Base-by-base conservation (phyloP, 2,113 vertebrate genomes). In the Coptodon bakossiorum region DNA sequence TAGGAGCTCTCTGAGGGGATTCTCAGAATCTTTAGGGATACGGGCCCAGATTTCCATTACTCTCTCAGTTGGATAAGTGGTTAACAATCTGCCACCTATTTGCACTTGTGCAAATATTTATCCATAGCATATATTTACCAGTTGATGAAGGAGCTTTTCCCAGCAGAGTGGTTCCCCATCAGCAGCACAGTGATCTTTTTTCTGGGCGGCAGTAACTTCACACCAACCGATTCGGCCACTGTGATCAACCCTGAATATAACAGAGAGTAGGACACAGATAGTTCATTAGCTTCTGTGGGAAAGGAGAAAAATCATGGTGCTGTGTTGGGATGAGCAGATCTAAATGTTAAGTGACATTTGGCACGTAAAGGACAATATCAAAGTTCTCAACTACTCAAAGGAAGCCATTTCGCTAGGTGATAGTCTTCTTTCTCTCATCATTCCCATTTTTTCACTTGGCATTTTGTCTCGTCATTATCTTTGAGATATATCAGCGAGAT, bases 101-200 rank as follows among this genome's bases (percentile, higher is more conserved):
- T 19, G 16, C 17, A 11, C 61, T 7, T 38, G 2, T 36, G 34
- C 31, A 66, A 66, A 66, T 66, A 66, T 38, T 66, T 66, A 27
- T 76, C 6, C 24, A 12, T 78, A 52, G n/a, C 22, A 43, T 8
- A 24, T 34, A 63, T 34, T 89, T 94, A 97, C 97, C 97, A 97
- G 89, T 97, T 98, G 78, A 98, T 97, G 83, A 97, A 98, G 81
- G 97, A 97, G 93, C 97, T 98, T 91, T 98, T 98, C 50, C 97
- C 97, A 76, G 97, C 97, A 2, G 97, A 97, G 93, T 97, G 97
- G 89, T 97, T 97, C 1, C 97, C 97, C 95, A 98, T 97, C 86
- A 98, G 86, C 97, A 97, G 95, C 48, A 97, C 97, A 0, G 96
- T 97, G 88, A 98, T 97, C 91, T 97, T 98, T 84, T 97, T 97